A percentile compares a stretch with the other conserved stretches of the same genome.
Evolutionary conservation across 2,888 invertebrate genomes (phyloP).

Genomic region (Dugesia japonica): DNA sequence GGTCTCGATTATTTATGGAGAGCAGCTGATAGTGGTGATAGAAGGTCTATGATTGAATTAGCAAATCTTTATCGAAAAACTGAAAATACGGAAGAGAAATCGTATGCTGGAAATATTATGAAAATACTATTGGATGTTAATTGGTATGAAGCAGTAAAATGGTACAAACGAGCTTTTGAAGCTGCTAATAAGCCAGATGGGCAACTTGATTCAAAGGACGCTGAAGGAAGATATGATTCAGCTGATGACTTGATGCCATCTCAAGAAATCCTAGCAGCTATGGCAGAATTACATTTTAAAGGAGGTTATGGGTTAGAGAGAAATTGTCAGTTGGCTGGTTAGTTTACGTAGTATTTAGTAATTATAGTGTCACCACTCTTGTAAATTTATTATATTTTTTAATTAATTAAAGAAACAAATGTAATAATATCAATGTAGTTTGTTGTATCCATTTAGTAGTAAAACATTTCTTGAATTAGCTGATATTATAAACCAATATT

Average conservation of each 20-base stretch:
- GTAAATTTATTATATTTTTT: no score
- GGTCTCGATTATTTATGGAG: slow-evolving; percentile 21
- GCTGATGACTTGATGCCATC: neutral
- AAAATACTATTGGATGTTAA: neutral
- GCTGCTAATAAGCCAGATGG: neutral
- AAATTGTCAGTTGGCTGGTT: neutral
- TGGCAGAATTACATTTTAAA: neutral
- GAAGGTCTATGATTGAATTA: slow-evolving; percentile 24
- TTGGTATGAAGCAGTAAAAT: neutral
- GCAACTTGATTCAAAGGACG: neutral
- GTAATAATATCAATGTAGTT: no score
- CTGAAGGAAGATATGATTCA: neutral
- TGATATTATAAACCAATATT: no score
- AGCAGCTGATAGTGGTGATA: slow-evolving; percentile 24
- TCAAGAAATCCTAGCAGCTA: neutral
- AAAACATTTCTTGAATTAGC: no score
- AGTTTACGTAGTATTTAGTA: no score
- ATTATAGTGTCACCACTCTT: no score
- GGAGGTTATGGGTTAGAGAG: neutral
- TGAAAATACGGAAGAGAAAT: neutral
- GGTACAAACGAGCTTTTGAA: neutral
- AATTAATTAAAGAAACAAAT: no score
- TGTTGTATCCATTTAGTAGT: no score
- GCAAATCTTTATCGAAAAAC: neutral
- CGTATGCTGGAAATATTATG: neutral